Evolutionary conservation across 2,797 vertebrate species (phyloP).

Genomic region (Cynopterus sphinx): DNA sequence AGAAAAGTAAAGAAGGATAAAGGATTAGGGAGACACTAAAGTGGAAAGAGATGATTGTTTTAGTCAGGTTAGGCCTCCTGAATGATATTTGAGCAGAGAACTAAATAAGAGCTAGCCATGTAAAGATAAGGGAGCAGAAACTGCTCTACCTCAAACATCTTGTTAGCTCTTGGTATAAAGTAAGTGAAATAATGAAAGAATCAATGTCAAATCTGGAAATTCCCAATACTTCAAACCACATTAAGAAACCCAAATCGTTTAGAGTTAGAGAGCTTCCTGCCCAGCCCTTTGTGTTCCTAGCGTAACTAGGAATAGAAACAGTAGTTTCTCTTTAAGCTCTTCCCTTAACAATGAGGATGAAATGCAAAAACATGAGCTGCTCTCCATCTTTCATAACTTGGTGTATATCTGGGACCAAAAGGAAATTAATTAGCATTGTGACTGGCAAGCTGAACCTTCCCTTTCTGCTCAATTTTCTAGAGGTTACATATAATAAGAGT

Average conservation of each 20-base stretch:
- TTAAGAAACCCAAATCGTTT: neutral
- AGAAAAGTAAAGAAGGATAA: neutral
- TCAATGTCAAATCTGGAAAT: neutral
- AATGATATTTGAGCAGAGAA: neutral
- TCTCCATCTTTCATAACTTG: neutral
- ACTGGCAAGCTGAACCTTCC: neutral
- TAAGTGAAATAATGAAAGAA: neutral
- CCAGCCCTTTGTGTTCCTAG: neutral
- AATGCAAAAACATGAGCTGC: neutral
- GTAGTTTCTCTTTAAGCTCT: neutral
- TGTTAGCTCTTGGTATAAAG: neutral
- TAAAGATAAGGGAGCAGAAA: neutral
- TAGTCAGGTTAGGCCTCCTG: neutral
- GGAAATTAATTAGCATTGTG: neutral
- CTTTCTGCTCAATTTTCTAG: constrained; percentile 6
- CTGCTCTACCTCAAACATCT: neutral
- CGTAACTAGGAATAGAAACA: neutral
- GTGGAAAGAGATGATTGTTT: neutral
- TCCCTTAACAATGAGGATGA: neutral
- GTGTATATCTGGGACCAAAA: neutral
- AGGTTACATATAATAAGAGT: neutral
- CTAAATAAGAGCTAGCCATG: neutral
- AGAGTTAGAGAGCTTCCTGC: neutral
- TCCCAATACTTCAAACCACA: neutral
- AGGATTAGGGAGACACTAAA: neutral